phyloP scores from a whole-genome alignment of 2,888 invertebrate genomes.

The Galerucella pusilla region DNA sequence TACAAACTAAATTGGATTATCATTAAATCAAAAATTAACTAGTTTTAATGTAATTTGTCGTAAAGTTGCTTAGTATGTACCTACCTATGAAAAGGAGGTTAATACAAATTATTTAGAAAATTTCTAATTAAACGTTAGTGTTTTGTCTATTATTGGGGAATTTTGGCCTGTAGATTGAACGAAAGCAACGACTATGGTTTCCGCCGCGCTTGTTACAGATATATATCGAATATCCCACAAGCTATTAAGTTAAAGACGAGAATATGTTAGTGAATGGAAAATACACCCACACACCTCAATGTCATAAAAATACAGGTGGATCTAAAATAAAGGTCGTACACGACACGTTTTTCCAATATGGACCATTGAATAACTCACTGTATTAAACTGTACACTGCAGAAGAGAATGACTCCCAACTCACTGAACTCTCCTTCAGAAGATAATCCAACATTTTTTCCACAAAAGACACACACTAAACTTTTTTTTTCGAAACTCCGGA shows the following conservation, averaged over 20 bases:
- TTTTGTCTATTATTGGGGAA: not conserved
- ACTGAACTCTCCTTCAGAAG: slow-evolving; percentile 28
- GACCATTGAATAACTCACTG: slow-evolving; percentile 52
- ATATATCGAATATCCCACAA: slow-evolving; percentile 39
- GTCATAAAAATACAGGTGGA: slow-evolving; percentile 60
- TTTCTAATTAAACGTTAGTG: no score
- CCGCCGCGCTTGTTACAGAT: slow-evolving; percentile 22
- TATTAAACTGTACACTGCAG: slow-evolving; percentile 40
- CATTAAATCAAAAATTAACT: not conserved
- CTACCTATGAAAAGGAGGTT: no score
- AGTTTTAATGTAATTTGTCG: not conserved
- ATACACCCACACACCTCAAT: slow-evolving; percentile 61
- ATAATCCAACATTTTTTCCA: slow-evolving; percentile 42
- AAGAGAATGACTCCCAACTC: slow-evolving; percentile 33
- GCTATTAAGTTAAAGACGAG: slow-evolving; percentile 45
- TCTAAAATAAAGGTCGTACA: slow-evolving; percentile 45
- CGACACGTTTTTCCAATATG: slow-evolving; percentile 51
- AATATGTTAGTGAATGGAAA: slow-evolving; percentile 57
- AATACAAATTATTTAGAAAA: no score
- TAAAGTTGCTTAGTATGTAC: no score
- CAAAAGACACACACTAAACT: slow-evolving; percentile 32
- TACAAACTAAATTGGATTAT: no score
- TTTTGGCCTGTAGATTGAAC: slow-evolving; percentile 2
- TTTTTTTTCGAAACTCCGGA: slow-evolving; percentile 31
- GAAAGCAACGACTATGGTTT: slow-evolving; percentile 26